Evolutionary conservation across 2,113 vertebrate species (phyloP), one percentile per base, ranked within the genome.

Genomic region (Pterophyllum scalare): DNA sequence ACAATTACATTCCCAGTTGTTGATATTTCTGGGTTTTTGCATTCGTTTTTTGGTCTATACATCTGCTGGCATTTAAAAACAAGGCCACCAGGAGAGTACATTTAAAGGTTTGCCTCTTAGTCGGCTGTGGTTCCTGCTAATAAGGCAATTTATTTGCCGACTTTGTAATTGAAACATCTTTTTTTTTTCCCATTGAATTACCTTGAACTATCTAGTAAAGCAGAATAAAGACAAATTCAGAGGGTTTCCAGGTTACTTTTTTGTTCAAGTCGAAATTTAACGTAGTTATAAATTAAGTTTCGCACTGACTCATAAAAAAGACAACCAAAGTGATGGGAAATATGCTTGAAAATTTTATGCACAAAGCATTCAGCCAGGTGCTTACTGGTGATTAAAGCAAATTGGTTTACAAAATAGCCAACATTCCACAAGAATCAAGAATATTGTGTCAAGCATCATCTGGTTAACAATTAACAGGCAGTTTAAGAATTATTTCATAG

Each of bases 1-100:
- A 80, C 74, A 81, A 87, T 85, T 80, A 87, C 62, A 81, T 12
- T 43, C 43, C 17, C 82, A 86, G 83, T 31, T 80, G 83, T 35
- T 70, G 54, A 65, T 61, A 61, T 65, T 56, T 87, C 28, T 31
- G 22, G 12, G 59, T 70, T 64, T 65, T 14, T 31, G 7, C 6
- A 19, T 17, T 75, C 4, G 31, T 14, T 11, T 40, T 72, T 59
- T 40, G 59, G 31, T 56, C 67, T 7, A 9, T 2, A 22, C 67
- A n/a, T 72, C 67, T 72, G 46, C 67, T 54, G 67, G 67, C 46
- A 54, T 54, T 72, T 72, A 14, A 19, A 72, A 72, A 54, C 26
- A 72, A 33, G 26, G 67, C 67, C 67, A 54, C 67, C 43, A 14
- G 3, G 3, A 72, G 26, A 72, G 46, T 4, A n/a, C 54, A 17